Percentiles rank a stretch among this genome's conserved stretches.
phyloP scores from a whole-genome alignment of 2,113 vertebrate species.

The Ammodytes dubius region DNA sequence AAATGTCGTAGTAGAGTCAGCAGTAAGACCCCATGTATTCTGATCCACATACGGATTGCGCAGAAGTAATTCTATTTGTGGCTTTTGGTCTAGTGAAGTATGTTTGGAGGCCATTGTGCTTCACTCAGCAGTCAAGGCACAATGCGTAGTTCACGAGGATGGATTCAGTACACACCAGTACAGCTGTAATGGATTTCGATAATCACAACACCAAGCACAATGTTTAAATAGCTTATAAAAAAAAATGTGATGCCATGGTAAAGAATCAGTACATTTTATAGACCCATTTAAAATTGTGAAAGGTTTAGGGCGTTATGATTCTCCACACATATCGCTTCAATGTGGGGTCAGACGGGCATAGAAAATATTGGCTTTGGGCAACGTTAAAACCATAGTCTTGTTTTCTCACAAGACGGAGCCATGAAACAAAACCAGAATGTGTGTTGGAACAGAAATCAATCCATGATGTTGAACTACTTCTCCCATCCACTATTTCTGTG shows the following conservation, averaged over 20 bases:
- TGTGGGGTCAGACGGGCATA: slow-evolving; percentile 27
- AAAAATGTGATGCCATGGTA: slow-evolving; percentile 39
- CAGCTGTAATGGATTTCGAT: slow-evolving; percentile 58
- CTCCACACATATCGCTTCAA: slow-evolving; percentile 34
- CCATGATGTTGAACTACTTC: slow-evolving; percentile 28
- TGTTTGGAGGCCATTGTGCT: slow-evolving; percentile 41
- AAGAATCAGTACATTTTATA: slow-evolving; percentile 77
- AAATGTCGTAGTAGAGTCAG: slow-evolving; percentile 42
- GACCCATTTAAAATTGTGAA: slow-evolving; percentile 56
- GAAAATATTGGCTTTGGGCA: slow-evolving; percentile 58
- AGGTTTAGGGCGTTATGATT: slow-evolving; percentile 50
- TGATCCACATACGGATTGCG: slow-evolving; percentile 54
- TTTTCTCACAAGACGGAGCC: slow-evolving; percentile 20
- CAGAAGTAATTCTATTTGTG: slow-evolving; percentile 61
- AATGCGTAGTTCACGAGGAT: slow-evolving; percentile 6
- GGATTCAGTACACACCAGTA: background rate
- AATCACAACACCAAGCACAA: slow-evolving; percentile 34
- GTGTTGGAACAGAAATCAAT: slow-evolving; percentile 38
- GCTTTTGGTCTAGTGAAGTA: slow-evolving; percentile 54
- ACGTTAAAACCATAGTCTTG: slow-evolving; percentile 1
- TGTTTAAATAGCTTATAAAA: slow-evolving; percentile 52
- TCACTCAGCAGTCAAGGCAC: slow-evolving; percentile 25
- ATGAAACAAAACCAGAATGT: slow-evolving; percentile 39
- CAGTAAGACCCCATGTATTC: slow-evolving; percentile 40
- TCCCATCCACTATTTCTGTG: background rate